These are phyloP conservation scores for Bradypodion pumilum DNA, from an alignment of 2,797 vertebrate genomes.

Conservation along the genomic window DNA sequence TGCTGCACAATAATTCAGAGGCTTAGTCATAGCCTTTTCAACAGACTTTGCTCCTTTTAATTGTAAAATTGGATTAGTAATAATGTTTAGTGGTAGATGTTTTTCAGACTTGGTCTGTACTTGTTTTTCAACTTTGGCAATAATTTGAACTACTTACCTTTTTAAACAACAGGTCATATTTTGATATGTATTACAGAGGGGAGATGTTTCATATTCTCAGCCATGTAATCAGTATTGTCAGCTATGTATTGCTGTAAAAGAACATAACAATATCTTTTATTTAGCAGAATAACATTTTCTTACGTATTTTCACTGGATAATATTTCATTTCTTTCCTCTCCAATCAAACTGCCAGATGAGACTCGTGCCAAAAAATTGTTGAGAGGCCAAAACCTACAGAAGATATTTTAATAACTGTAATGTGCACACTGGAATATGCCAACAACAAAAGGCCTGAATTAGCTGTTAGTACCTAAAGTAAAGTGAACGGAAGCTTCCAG, in stretches of 20 bases:
- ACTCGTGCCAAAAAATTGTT: slow-evolving; percentile 66
- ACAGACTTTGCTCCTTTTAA: background rate
- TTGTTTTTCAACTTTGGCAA: background rate
- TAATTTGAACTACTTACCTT: background rate
- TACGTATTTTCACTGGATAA: slow-evolving; percentile 71
- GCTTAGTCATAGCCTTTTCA: background rate
- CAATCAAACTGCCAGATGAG: slow-evolving; percentile 65
- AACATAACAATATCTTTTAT: slow-evolving; percentile 61
- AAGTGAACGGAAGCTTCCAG: background rate
- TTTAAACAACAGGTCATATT: background rate
- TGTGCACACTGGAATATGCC: slow-evolving; percentile 15
- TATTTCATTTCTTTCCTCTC: slow-evolving; percentile 70
- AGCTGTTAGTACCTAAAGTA: background rate
- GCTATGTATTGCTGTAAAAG: slow-evolving; percentile 20
- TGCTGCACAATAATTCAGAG: too few relatives aligned
- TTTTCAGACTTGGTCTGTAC: background rate
- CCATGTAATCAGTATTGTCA: background rate
- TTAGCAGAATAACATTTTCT: slow-evolving; percentile 60
- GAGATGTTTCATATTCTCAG: slow-evolving; percentile 14
- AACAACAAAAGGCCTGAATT: background rate
- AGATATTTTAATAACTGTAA: slow-evolving; percentile 41
- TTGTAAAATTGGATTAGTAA: background rate
- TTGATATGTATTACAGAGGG: background rate
- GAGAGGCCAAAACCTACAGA: slow-evolving; percentile 68
- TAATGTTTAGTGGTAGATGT: background rate